Evolutionary conservation across 2,888 invertebrate genomes (phyloP), one percentile per base, ranked within the genome.

Genomic region (Andrena bicolor): DNA sequence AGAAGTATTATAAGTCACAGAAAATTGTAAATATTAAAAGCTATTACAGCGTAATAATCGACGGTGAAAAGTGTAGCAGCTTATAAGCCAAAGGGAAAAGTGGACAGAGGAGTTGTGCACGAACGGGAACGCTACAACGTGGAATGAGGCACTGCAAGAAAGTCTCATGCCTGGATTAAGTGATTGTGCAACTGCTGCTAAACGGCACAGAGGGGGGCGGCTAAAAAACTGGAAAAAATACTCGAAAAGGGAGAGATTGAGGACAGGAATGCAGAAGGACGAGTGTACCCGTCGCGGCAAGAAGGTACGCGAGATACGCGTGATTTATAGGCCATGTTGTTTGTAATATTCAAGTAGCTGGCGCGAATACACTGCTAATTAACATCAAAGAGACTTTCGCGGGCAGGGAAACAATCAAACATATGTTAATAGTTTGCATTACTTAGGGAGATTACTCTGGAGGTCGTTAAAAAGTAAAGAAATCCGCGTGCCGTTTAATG

Each of bases 211-310:
- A 5, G 53, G 48, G 20, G 30, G 26, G 2, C 61, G 53, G 16
- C 2, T 6, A 49, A 16, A 49, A 10, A 65, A 49, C 41, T 16
- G 8, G 41, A 4, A 10, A n/a, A 64, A 32, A 56, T 63, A 64
- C 13, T 23, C 16, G 10, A 48, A 68, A 56, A 56, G 64, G n/a
- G 56, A 49, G 49, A 66, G 66, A 71, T 63, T 26, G 56, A 26
- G 63, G 32, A 63, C 5, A 61, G 72, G 80, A 78, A 80, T 80
- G 80, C 56, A 78, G 72, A 80, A 72, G 49, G 72, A 80, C 71
- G 78, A 53, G 69, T 16, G 35, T 28, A 26, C 35, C n/a, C 49
- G 76, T 48, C n/a, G 56, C 49, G 53, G 56, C 56, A 68, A 78
- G 72, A 56, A 63, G 66, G 41, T 7, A 20, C 30, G 32, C 53